Base-by-base conservation (phyloP, 2,113 vertebrate species). In the Sylvia atricapilla region DNA sequence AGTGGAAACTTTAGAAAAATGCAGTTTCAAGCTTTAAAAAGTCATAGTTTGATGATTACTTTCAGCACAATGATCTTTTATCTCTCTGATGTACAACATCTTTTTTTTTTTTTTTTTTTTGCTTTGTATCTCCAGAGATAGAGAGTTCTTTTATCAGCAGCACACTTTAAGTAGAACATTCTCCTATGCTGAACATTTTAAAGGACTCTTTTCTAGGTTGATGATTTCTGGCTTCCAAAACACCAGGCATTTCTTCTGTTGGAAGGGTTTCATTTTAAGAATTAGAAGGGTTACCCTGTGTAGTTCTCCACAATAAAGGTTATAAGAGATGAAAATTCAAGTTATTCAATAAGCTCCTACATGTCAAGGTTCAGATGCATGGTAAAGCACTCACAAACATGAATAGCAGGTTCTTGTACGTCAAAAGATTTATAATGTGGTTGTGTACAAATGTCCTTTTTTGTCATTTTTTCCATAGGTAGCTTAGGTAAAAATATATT, bases 1-100 rank as follows among this genome's bases (percentile, higher is more conserved):
- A 31, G 20, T 58, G 24, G 39, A 94, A 88, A 74, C 39, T 83
- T 89, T 43, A 77, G 47, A 69, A 95, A 95, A 93, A 91, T 82
- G 27, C 13, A 39, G 19, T 74, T 94, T 85, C 27, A 82, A 67
- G 52, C 37, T 82, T 68, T 5, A 91, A 87, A 95, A 93, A 91
- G 52, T 87, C 73, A 33, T 44, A 78, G 69, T 80, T 80, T 81
- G 63, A 88, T 84, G 56, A 93, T 84, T 85, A 70, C 46, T 90
- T 88, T 69, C 63, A 52, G 41, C 43, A 89, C 16, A 80, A 56
- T 63, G 49, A 50, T 85, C 67, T 94, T 94, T 94, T 62, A 52
- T 80, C 55, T 88, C 55, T 87, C 59, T 93, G 78, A 86, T 79
- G 31, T 86, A 86, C 33, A 79, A 53, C 55, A 86, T 58, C 13